Evolutionary conservation across 53 echinoderm and acorn worm genomes (phyloP), one percentile per base, ranked within the genome.

Genomic region (Glandiceps talaboti): DNA sequence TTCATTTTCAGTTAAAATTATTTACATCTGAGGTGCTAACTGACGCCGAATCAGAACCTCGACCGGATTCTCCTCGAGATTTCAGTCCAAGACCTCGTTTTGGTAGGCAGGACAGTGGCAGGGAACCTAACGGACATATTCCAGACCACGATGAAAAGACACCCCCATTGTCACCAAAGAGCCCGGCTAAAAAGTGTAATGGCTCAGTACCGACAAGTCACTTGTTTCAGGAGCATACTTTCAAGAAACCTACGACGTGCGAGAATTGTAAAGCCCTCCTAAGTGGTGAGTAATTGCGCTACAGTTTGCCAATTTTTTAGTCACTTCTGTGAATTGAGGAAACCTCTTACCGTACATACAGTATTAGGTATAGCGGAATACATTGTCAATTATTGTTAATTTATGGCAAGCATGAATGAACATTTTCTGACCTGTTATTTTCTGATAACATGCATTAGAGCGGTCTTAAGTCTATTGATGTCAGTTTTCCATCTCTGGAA

Each of bases 231-330:
- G 95, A 94, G 45, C 84, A 94, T 31, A 94, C 88, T 85, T 94
- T 94, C 32, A 94, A 92, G 80, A 94, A 92, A 73, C 88, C 90
- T 1, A 92, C 95, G 0, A 86, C 91, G 29, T 94, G 95, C 75
- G 92, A 91, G 33, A 84, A 88, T 31, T 94, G 95, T 79, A 85
- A 89, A 31, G 90, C 88, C 27, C 79, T 90, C 29, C 78, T 94
- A 10, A 92, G 90, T 85, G 95, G 95, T 94, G 32, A 32, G 83
- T 31, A 75, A 20, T n/a, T n/a, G n/a, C n/a, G n/a, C n/a, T n/a
- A n/a, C n/a, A n/a, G n/a, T n/a, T n/a, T n/a, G n/a, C n/a, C n/a
- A n/a, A n/a, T n/a, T n/a, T n/a, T n/a, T n/a, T n/a, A n/a, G n/a
- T n/a, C n/a, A n/a, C n/a, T n/a, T n/a, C n/a, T n/a, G n/a, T n/a